Evolutionary conservation across 2,113 vertebrate genomes (phyloP).

Genomic region (Hyla sarda): DNA sequence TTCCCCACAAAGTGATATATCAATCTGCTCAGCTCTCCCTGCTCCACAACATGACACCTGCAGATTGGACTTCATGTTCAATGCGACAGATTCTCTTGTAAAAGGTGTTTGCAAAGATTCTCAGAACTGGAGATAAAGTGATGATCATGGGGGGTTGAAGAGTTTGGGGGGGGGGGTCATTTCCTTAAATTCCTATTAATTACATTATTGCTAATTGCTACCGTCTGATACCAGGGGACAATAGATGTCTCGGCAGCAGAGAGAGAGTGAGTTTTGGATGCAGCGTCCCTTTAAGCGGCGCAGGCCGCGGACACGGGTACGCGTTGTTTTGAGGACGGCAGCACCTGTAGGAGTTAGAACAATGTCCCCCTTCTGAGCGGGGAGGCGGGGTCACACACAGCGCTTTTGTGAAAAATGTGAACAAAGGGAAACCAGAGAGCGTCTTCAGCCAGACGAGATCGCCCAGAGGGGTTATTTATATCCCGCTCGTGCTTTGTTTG

Average conservation of each 20-base stretch:
- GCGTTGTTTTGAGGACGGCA: neutral
- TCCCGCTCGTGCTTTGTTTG: neutral
- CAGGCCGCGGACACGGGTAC: neutral
- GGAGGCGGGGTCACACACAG: neutral
- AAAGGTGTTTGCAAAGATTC: neutral
- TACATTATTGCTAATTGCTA: too few relatives aligned
- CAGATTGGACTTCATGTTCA: too few relatives aligned
- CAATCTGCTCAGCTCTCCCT: too few relatives aligned
- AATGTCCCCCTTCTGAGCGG: conserved; percentile 30
- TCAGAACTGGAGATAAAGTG: neutral
- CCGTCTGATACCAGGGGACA: neutral
- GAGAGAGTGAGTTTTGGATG: neutral
- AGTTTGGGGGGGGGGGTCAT: too few relatives aligned
- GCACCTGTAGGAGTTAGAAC: conserved; percentile 56
- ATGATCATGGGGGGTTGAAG: too few relatives aligned
- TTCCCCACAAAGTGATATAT: too few relatives aligned
- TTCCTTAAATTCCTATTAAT: too few relatives aligned
- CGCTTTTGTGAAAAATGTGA: conserved; percentile 24
- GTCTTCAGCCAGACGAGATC: neutral
- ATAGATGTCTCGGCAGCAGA: neutral
- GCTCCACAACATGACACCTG: too few relatives aligned
- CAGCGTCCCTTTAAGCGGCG: neutral
- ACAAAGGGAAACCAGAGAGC: conserved; percentile 26
- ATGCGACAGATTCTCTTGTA: too few relatives aligned
- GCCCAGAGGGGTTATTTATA: conserved; percentile 21